Conservation (phyloP, 2,888 invertebrate species). For the Marronus borbonicus region DNA sequence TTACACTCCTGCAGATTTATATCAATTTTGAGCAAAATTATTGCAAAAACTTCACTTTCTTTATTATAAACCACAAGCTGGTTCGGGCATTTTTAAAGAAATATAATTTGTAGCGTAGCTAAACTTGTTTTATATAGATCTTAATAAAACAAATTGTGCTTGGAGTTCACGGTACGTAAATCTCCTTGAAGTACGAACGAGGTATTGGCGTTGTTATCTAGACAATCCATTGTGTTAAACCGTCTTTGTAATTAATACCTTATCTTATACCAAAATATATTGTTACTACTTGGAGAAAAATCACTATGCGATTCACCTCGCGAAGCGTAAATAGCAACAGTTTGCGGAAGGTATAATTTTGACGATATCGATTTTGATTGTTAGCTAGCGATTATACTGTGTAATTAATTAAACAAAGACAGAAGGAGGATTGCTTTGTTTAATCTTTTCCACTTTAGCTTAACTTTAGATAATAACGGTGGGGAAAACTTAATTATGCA, state of each 20-base stretch:
- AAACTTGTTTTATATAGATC: not conserved
- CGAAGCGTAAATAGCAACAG: not conserved
- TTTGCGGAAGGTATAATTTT: conserved; percentile 1
- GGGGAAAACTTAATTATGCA: too few species aligned
- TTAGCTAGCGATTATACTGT: not conserved
- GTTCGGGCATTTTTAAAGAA: too few species aligned
- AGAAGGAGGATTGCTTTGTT: too few species aligned
- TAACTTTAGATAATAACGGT: too few species aligned
- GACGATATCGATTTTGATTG: conserved; percentile 24
- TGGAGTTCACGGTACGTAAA: conserved; percentile 16
- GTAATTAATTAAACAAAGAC: too few species aligned
- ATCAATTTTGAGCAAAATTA: too few species aligned
- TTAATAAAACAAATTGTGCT: conserved; percentile 32
- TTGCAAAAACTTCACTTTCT: too few species aligned
- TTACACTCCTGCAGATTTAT: too few species aligned
- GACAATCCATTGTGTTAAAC: conserved; percentile 33
- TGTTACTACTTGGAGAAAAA: conserved; percentile 8
- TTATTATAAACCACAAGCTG: too few species aligned
- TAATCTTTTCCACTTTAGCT: too few species aligned
- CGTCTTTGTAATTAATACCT: conserved; percentile 33
- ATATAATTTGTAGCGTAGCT: not conserved
- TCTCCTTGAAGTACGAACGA: conserved; percentile 24
- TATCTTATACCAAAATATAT: conserved; percentile 19
- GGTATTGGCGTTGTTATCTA: conserved; percentile 33
- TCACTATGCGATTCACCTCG: not conserved